Evolutionary conservation across 2,797 vertebrate genomes (phyloP), one percentile per base, ranked within the genome.

Genomic region (Coregonus suidteri): DNA sequence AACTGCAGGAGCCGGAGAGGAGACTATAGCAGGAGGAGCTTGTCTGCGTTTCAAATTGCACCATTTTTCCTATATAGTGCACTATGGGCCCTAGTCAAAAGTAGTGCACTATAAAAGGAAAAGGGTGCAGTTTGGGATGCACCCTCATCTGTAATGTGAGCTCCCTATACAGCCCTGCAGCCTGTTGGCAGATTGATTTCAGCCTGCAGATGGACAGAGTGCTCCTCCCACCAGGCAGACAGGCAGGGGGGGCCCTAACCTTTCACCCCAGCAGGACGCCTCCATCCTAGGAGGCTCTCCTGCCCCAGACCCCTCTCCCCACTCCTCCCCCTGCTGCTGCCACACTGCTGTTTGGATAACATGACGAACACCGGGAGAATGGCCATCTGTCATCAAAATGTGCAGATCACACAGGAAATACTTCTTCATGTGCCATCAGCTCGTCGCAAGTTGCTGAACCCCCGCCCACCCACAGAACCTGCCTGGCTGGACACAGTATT

Each of bases 191-290:
- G 83, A 88, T 87, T 87, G 78, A 87, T 83, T 90, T 87, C 86
- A 84, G 79, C 52, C 72, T 86, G 80, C 92, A 93, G 91, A 92
- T 91, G 89, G 92, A 89, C 74, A 70, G 75, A 81, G 73, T 79
- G 78, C 75, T 85, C 78, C 78, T 34, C 25, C 65, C 71, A 77
- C 65, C 74, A 70, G 75, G 80, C 66, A 83, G 82, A 84, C 81
- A 74, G 74, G 62, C 78, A 79, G 83, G 79, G 81, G 81, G 77
- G 85, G 77, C 73, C 31, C 16, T 88, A 88, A 92, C 92, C 93
- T 88, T 84, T 93, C 81, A 92, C 90, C 90, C 84, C 75, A 86
- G 83, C 83, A 80, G 86, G 85, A 85, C 78, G 80, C 76, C 79
- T 77, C 79, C 77, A 74, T 82, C 88, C 83, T 85, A 79, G 20